Base-by-base conservation (phyloP, 2,113 vertebrate species). In the Brachyhypopomus occidentalis region DNA sequence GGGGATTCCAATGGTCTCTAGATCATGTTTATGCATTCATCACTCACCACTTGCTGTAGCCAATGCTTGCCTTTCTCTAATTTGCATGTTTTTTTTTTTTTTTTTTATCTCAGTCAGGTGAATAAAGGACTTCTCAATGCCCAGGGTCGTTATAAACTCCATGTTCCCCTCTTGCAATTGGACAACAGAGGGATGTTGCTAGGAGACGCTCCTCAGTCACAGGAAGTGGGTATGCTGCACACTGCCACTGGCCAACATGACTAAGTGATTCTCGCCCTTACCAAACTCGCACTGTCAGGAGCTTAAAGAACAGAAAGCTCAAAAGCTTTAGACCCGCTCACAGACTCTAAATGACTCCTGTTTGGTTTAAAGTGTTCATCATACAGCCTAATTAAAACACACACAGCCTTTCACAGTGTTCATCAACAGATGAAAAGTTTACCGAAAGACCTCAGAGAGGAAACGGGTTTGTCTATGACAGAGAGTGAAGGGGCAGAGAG, bases 141-240 rank as follows among this genome's bases (percentile, higher is more conserved):
- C 87, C 36, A 72, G 85, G 80, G 80, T 86, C 83, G 83, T 91
- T 88, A 86, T 85, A 80, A 92, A 88, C 89, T 89, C n/a, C 80
- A 83, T 88, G 90, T 89, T 89, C 89, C 91, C 90, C 91, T 91
- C 88, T 88, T 84, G 87, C 90, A 90, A 90, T 85, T 85, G 84
- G 55, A 67, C 74, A n/a, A 48, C 76, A 56, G 70, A 87, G 83
- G 88, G 82, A 88, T 82, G 90, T 93, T 92, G 89, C 91, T 92
- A 93, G 91, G 91, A 88, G 85, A 92, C 91, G 22, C n/a, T 60
- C 62, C 67, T 23, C 8, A 66, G 78, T 77, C 84, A 86, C 86
- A 87, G 86, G 71, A 76, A 81, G 58, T 82, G 86, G 88, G 82
- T 87, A 80, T 58, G 72, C 62, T 56, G 22, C 22, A 59, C 20